phyloP scores from a whole-genome alignment of 2,113 vertebrate genomes.

The Pycnonotus jocosus region DNA sequence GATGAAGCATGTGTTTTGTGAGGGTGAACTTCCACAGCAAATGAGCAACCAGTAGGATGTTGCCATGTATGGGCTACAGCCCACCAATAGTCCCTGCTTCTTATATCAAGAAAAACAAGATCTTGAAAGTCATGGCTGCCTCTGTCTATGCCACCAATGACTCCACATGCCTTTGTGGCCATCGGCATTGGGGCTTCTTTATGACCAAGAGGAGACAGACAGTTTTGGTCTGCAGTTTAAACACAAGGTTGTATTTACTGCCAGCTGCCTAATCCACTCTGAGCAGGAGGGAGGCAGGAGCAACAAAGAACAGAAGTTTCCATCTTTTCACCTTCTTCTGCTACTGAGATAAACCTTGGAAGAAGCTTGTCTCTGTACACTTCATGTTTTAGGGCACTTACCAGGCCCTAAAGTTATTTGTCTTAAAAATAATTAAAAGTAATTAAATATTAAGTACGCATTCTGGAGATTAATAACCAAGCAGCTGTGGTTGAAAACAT shows the following conservation, averaged over 20 bases:
- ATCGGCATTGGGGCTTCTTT: fast-evolving
- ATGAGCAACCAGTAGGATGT: not conserved
- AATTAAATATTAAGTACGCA: not conserved
- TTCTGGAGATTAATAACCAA: not conserved
- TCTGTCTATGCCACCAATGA: no score
- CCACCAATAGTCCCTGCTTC: not conserved
- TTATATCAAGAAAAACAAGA: not conserved
- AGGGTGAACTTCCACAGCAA: not conserved
- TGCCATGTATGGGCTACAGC: not conserved
- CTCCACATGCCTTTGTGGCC: not conserved
- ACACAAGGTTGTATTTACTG: not conserved
- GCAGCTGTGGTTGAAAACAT: not conserved
- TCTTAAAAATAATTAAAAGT: not conserved
- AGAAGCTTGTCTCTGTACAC: not conserved
- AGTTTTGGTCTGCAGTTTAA: not conserved
- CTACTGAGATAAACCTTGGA: not conserved
- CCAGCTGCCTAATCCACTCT: fast-evolving
- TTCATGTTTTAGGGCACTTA: not conserved
- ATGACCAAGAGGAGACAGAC: not conserved
- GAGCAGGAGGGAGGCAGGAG: not conserved
- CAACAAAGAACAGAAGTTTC: not conserved
- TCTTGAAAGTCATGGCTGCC: not conserved
- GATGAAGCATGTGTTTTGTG: not conserved
- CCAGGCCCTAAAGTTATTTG: not conserved
- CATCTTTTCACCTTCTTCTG: not conserved